phyloP scores from a whole-genome alignment of 2,888 invertebrate species.

The Morpho helenor region DNA sequence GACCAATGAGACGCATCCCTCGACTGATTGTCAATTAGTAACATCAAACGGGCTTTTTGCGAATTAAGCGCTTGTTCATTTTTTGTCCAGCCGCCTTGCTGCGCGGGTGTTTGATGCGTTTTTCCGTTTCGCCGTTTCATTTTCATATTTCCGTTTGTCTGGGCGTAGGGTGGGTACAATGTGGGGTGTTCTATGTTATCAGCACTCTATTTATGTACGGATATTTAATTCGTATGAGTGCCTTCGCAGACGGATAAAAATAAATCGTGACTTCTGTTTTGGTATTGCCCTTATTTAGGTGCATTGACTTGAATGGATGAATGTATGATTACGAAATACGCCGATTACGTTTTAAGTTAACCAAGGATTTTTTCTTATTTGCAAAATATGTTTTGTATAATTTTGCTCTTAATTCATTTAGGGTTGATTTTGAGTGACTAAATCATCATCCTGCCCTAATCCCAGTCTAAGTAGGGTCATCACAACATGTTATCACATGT shows the following conservation, averaged over 20 bases:
- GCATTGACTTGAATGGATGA: conserved; percentile 21
- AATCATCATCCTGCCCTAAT: too few species aligned
- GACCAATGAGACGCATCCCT: conserved; percentile 75
- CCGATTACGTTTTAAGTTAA: conserved; percentile 9
- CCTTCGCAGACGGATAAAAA: conserved; percentile 38
- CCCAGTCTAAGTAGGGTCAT: too few species aligned
- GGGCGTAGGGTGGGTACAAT: conserved; percentile 54
- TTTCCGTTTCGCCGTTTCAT: conserved; percentile 74
- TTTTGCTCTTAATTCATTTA: conserved; percentile 3
- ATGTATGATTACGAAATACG: conserved; percentile 17
- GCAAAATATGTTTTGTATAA: conserved; percentile 6
- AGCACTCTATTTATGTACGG: conserved; percentile 42
- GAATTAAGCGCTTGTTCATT: conserved; percentile 76
- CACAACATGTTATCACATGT: too few species aligned
- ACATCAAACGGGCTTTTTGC: conserved; percentile 80
- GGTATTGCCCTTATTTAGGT: conserved; percentile 25
- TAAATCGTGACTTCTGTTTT: conserved; percentile 23
- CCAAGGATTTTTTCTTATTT: conserved; percentile 15
- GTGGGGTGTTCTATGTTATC: conserved; percentile 40
- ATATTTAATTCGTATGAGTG: conserved; percentile 63
- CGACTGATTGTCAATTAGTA: conserved; percentile 78
- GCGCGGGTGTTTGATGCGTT: conserved; percentile 67
- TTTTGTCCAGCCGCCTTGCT: conserved; percentile 63
- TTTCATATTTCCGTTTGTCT: conserved; percentile 78
- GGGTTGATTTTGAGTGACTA: neutral